A percentile compares a stretch with the other conserved stretches of the same genome.
These are phyloP conservation scores for Geothlypis trichas DNA, from an alignment of 2,113 vertebrate genomes.

Conservation along the genomic window DNA sequence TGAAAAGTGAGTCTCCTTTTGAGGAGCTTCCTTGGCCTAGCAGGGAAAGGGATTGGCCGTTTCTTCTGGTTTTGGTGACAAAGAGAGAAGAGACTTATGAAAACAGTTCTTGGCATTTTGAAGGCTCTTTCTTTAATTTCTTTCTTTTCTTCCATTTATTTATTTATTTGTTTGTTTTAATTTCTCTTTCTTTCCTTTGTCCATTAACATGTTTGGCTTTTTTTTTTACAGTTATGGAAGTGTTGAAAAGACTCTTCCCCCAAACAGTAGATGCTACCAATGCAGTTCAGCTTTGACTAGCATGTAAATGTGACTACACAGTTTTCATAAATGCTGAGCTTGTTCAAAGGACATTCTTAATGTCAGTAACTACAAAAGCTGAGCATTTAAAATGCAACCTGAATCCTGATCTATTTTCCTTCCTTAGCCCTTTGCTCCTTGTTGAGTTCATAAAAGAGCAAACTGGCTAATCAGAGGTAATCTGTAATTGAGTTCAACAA, in stretches of 20 bases:
- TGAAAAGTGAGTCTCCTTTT: neutral
- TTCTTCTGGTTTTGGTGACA: neutral
- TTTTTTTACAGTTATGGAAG: neutral
- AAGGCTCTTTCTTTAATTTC: neutral
- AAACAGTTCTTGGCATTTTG: neutral
- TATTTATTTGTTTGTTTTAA: rapidly evolving
- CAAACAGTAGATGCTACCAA: neutral
- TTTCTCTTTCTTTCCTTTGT: neutral
- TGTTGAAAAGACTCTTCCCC: neutral
- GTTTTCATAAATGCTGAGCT: neutral
- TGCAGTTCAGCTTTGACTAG: neutral
- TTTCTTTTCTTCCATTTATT: neutral
- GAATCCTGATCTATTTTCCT: neutral
- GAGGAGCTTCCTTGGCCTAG: neutral
- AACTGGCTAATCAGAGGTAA: neutral
- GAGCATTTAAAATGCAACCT: neutral
- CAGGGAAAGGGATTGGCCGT: neutral
- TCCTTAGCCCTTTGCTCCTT: neutral
- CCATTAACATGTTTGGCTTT: neutral
- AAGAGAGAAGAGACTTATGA: neutral
- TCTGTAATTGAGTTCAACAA: neutral
- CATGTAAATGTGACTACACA: neutral
- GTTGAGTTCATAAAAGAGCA: neutral
- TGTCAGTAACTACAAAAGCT: neutral
- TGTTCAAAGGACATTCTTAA: neutral